Evolutionary conservation across 2,113 vertebrate species (phyloP), one percentile per base, ranked within the genome.

Genomic region (Glareola pratincola): DNA sequence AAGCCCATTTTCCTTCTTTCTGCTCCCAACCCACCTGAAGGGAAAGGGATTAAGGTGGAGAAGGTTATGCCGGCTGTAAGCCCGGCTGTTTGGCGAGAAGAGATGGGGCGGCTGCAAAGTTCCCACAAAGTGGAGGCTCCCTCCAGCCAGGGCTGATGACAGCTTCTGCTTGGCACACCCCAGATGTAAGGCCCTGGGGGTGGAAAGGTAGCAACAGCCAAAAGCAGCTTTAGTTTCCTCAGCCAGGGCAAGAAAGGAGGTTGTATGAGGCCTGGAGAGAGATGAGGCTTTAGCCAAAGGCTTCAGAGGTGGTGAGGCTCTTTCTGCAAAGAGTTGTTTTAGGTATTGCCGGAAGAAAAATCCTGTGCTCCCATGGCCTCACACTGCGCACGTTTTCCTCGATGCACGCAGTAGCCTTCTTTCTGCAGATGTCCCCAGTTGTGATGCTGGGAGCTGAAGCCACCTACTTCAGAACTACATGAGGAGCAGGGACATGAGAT

Each of bases 1-100:
- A 56, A 71, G 47, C 27, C 56, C 2, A 1, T 37, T 88, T 84
- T 92, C 64, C 68, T 96, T 32, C 41, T 79, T 91, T 76, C 53
- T 94, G 48, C 50, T 95, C 86, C 62, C 36, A 77, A 14, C 12
- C 23, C 59, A 94, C 71, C 75, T 91, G 74, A 78, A 91, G 59
- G 69, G 77, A 34, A 89, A 51, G 64, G 59, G 88, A 92, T 81
- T 83, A 67, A 29, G 73, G 36, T 9, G 73, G 88, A 95, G 90
- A 68, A 4, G 11, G 94, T 3, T 69, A 45, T 9, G 8, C 36
- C 0, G 4, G 67, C 77, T 93, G 72, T 66, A 88, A 63, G 47
- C 75, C 47, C 3, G 4, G 22, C n/a, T 67, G 64, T 20, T 77
- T 59, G 60, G 39, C 1, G 13, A 72, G 74, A 19, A 83, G 43